Percentiles rank a stretch among this genome's conserved stretches.
Conservation (phyloP, 1,140 invertebrate species). For the Metopolophium dirhodum region DNA sequence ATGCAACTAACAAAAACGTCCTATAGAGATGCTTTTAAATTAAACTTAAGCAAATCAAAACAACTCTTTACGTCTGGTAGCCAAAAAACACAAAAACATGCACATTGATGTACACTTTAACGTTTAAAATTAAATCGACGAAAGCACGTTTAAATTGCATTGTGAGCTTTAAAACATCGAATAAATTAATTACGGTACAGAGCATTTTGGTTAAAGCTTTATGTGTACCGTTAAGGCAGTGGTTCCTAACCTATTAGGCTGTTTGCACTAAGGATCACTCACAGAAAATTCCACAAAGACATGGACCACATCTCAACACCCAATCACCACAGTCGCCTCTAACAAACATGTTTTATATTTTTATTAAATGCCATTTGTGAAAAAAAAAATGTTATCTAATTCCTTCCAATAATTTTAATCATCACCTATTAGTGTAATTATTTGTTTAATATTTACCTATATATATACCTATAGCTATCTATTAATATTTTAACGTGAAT, state of each 20-base stretch:
- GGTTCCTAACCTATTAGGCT: not conserved
- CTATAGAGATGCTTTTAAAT: not conserved
- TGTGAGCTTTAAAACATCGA: not conserved
- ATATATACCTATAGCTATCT: too few relatives aligned
- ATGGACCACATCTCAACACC: too few relatives aligned
- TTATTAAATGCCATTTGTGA: too few relatives aligned
- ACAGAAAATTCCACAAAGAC: not conserved
- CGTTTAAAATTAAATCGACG: not conserved
- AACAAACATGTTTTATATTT: too few relatives aligned
- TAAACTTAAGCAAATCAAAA: not conserved
- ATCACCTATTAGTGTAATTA: too few relatives aligned
- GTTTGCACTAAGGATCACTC: not conserved
- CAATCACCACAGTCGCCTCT: too few relatives aligned
- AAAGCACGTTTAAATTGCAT: not conserved
- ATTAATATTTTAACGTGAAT: too few relatives aligned
- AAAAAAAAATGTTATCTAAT: too few relatives aligned
- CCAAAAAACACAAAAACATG: not conserved
- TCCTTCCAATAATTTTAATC: too few relatives aligned
- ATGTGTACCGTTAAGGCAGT: not conserved
- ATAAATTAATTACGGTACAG: not conserved
- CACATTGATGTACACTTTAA: not conserved
- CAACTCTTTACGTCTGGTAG: not conserved
- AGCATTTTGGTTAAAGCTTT: not conserved
- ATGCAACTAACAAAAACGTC: not conserved
- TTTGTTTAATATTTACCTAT: too few relatives aligned